Conservation (phyloP, 2,888 invertebrate species). For the Agonopterix subpropinquella region DNA sequence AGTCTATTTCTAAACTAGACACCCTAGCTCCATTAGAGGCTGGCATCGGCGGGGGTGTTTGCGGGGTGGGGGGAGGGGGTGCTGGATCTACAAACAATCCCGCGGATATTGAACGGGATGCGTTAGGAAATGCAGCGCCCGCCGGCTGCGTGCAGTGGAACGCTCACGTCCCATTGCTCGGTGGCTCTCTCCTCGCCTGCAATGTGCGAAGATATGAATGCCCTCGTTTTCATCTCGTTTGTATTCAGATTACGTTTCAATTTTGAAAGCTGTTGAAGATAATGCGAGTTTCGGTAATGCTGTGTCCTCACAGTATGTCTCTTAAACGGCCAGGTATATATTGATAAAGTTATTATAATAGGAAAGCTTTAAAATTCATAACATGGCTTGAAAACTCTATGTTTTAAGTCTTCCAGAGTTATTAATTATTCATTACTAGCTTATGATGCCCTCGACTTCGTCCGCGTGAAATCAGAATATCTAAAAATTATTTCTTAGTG, state of each 20-base stretch:
- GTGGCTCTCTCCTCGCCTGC: conserved; percentile 21
- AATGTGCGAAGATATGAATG: conserved; percentile 60
- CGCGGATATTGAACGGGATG: conserved; percentile 73
- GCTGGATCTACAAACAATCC: conserved; percentile 65
- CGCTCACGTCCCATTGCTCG: conserved; percentile 48
- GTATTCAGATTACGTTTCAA: conserved; percentile 39
- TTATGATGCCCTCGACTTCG: too few species aligned
- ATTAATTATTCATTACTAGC: too few species aligned
- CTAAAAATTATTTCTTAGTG: too few species aligned
- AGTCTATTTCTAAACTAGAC: conserved; percentile 53
- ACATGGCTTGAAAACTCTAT: too few species aligned
- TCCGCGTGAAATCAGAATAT: too few species aligned
- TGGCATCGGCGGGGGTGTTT: conserved; percentile 19
- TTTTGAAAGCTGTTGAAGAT: conserved; percentile 3
- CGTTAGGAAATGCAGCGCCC: conserved; percentile 66
- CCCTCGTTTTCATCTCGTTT: conserved; percentile 51
- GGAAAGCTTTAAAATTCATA: too few species aligned
- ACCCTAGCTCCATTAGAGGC: conserved; percentile 35
- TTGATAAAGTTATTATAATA: too few species aligned
- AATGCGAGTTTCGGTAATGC: too few species aligned
- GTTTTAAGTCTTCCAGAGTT: too few species aligned
- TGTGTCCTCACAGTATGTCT: too few species aligned
- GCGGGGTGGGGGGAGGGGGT: conserved; percentile 20
- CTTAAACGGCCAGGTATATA: too few species aligned
- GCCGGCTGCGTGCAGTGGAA: conserved; percentile 56